Conservation (phyloP, 2,113 vertebrate species). For the Thalassarche chlororhynchos region DNA sequence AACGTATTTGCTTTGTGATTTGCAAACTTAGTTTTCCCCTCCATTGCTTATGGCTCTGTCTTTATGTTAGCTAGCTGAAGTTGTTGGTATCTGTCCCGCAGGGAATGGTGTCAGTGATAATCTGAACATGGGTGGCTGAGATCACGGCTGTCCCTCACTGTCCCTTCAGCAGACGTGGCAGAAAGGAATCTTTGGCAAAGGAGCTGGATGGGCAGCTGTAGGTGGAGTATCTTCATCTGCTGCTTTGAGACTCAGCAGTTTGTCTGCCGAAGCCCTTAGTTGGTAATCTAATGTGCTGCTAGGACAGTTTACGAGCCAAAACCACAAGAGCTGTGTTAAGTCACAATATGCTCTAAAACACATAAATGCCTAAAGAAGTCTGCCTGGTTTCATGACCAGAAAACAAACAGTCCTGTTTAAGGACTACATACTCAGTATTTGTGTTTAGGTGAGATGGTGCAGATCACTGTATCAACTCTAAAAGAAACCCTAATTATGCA, state of each 20-base stretch:
- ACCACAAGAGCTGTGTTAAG: not conserved
- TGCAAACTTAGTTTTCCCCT: not conserved
- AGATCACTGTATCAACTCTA: not conserved
- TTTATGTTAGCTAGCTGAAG: not conserved
- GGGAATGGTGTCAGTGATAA: not conserved
- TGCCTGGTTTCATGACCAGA: not conserved
- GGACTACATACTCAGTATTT: fast-evolving
- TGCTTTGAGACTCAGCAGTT: not conserved
- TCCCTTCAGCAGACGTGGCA: not conserved
- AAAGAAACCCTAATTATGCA: not conserved
- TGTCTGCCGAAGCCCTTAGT: not conserved
- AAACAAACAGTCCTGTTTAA: not conserved
- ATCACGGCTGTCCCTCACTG: not conserved
- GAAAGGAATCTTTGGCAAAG: not conserved
- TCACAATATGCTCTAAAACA: not conserved
- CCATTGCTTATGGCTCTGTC: not conserved
- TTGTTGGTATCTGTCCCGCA: not conserved
- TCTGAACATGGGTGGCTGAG: not conserved
- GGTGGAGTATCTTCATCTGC: not conserved
- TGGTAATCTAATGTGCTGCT: not conserved
- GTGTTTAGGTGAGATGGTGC: not conserved
- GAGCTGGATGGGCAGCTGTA: not conserved
- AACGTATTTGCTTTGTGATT: not conserved
- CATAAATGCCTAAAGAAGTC: not conserved
- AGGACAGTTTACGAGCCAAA: not conserved